Evolutionary conservation across 2,888 invertebrate genomes (phyloP).

Genomic region (Ligdia adustata): DNA sequence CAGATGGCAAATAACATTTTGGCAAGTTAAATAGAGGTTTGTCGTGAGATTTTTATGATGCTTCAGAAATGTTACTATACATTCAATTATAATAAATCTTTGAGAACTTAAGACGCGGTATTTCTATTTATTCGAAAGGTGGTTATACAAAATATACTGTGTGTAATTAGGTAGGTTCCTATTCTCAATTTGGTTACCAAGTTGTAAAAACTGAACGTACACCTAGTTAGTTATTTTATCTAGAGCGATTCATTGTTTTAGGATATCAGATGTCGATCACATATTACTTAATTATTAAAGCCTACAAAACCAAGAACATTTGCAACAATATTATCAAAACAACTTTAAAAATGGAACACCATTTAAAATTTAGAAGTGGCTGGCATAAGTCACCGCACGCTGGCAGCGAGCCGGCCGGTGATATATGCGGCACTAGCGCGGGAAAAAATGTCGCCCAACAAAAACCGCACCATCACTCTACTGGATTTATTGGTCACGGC

Average conservation of each 20-base stretch:
- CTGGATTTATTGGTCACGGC: slow-evolving; percentile 75
- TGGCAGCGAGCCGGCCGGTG: slow-evolving; percentile 51
- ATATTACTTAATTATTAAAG: too few relatives aligned
- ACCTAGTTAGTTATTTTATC: too few relatives aligned
- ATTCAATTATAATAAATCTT: not conserved
- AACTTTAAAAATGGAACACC: slow-evolving; percentile 21
- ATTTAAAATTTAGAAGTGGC: slow-evolving; percentile 40
- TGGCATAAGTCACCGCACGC: slow-evolving; percentile 69
- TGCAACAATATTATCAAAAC: slow-evolving; percentile 34
- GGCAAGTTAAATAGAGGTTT: slow-evolving; percentile 37
- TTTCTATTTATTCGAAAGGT: not conserved
- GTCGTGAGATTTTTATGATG: slow-evolving; percentile 24
- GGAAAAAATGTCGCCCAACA: slow-evolving; percentile 81
- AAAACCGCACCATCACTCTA: slow-evolving; percentile 78
- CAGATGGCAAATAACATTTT: slow-evolving; percentile 44
- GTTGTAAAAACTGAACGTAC: too few relatives aligned
- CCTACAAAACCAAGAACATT: slow-evolving; percentile 2
- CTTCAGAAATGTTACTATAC: not conserved
- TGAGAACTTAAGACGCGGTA: too few relatives aligned
- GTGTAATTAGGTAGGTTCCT: too few relatives aligned
- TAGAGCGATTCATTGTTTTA: too few relatives aligned
- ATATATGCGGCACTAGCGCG: slow-evolving; percentile 79
- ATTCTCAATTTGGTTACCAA: too few relatives aligned
- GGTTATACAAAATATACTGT: too few relatives aligned
- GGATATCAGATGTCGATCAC: too few relatives aligned